A percentile compares a stretch with the other conserved stretches of the same genome.
Conservation (phyloP, 2,797 vertebrate genomes). For the Perodicticus potto region DNA sequence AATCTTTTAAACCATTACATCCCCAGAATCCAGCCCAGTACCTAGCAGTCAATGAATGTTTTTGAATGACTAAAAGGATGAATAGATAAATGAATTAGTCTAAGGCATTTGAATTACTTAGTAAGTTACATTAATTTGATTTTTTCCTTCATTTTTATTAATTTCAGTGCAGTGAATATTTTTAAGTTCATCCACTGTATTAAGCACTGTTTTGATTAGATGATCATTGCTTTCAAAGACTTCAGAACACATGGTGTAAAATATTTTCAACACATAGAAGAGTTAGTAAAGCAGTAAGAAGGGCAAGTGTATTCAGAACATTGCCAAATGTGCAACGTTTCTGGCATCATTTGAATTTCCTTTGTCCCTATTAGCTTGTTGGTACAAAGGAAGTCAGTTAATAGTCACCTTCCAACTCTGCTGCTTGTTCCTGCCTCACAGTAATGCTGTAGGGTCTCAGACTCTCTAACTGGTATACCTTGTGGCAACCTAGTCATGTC, state of each 20-base stretch:
- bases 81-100: background rate
- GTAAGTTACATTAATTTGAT: background rate
- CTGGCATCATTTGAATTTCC: constrained; percentile 21
- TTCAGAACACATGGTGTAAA: background rate
- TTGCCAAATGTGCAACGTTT: background rate
- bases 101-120: background rate
- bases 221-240: background rate
- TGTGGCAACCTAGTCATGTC: background rate
- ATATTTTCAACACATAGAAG: background rate
- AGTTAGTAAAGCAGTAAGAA: background rate
- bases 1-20: background rate
- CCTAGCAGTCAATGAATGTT: background rate
- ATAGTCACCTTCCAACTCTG: background rate
- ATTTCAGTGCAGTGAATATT: background rate
- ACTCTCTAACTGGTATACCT: background rate
- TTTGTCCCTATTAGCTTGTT: background rate
- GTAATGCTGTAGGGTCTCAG: background rate
- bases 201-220: background rate
- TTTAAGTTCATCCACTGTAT: background rate
- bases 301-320: background rate
- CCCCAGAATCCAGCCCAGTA: background rate
- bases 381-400: background rate
- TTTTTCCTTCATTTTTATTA: constrained; percentile 22
- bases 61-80: background rate
- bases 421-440: background rate